Evolutionary conservation across 2,888 invertebrate species (phyloP), one percentile per base, ranked within the genome.

Genomic region (Polia nebulosa): DNA sequence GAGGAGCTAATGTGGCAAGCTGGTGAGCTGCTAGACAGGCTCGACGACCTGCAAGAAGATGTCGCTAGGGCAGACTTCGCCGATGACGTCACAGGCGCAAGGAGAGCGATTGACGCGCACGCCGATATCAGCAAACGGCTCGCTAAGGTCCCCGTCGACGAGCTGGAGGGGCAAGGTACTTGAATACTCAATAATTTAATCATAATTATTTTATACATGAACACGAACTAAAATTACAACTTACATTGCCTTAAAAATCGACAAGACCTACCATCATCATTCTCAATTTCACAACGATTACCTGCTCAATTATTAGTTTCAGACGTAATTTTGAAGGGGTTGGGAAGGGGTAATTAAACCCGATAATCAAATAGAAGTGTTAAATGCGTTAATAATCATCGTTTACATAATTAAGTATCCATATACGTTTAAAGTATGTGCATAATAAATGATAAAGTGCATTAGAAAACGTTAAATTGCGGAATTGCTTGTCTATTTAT

Each of bases 1-100:
- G 99, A 99, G 95, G 99, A 99, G 90, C 98, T 99, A 92, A 97
- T 98, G 86, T 99, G 99, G 99, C 99, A 99, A 95, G 98, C 99
- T 2, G 97, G 98, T 57, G 99, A 99, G 92, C 96, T 99, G 78
- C 96, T 99, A 74, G 99, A 99, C 91, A 97, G 99, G 77, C 96
- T 99, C 72, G 99, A 99, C 88, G 98, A 99, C 89, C 96, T 99
- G 47, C 98, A 99, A 90, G 99, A 99, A 90, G 99, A 99, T 91
- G 96, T 99, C 62, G 98, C 98, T 62, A 97, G 99, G 80, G 98
- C 98, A 80, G 99, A 99, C 88, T 98, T 99, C 89, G 99, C 99
- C 1, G 99, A 99, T 88, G 99, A 99, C 94, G 98, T 99, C 27
- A 97, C 97, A 65, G 98, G 98, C 58, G 99, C 99, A 22, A 98